Evolutionary conservation across 2,113 vertebrate species (phyloP).

Genomic region (Tupaia chinensis): DNA sequence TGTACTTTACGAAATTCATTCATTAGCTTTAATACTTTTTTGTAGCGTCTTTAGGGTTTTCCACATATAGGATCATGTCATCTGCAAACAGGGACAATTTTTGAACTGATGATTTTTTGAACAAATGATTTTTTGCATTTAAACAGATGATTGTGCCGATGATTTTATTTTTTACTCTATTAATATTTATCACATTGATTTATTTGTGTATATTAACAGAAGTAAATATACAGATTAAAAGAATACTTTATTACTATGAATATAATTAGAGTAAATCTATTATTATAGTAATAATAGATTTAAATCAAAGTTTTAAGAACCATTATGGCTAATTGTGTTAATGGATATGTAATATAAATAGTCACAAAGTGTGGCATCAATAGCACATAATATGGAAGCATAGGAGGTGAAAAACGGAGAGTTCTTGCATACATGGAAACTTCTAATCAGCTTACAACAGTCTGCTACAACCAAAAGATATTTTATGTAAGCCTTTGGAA

Average conservation of each 20-base stretch:
- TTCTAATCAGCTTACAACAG: too few species aligned
- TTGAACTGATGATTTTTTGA: not conserved
- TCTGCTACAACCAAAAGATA: too few species aligned
- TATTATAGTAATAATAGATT: too few species aligned
- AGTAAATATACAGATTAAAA: not conserved
- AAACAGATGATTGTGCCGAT: too few species aligned
- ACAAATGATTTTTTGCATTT: too few species aligned
- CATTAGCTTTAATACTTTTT: not conserved
- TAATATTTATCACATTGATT: not conserved
- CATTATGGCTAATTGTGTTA: not conserved
- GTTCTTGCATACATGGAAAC: too few species aligned
- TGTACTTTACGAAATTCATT: not conserved
- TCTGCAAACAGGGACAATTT: not conserved
- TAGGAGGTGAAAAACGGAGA: too few species aligned
- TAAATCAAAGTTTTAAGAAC: not conserved
- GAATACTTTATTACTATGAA: not conserved
- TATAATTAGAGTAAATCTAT: not conserved
- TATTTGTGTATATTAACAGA: not conserved
- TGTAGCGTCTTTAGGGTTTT: not conserved
- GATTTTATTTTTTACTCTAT: too few species aligned
- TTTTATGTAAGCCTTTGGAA: too few species aligned
- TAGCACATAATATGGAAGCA: too few species aligned
- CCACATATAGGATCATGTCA: not conserved
- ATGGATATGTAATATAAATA: too few species aligned
- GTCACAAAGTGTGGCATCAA: too few species aligned